Conservation (phyloP, 2,797 vertebrate genomes). For the Cossypha polioptera region DNA sequence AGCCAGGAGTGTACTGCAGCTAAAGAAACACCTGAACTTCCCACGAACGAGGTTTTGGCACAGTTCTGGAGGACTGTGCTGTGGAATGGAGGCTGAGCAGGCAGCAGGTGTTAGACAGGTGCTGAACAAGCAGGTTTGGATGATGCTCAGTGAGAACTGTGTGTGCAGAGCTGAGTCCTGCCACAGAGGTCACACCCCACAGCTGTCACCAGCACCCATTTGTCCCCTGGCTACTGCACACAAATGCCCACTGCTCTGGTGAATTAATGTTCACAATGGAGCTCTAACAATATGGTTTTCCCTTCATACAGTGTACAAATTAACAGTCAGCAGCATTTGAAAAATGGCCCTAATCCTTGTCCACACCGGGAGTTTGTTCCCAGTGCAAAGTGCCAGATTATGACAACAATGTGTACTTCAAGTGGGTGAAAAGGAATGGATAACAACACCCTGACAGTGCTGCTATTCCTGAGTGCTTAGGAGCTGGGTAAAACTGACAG, state of each 20-base stretch:
- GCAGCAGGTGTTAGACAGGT: not conserved
- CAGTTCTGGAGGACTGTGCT: not conserved
- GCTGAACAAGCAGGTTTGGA: not conserved
- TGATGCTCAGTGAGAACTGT: not conserved
- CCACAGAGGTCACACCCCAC: rapidly evolving
- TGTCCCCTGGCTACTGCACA: not conserved
- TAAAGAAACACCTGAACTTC: not conserved
- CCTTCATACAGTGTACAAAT: constrained; percentile 35
- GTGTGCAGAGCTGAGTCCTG: rapidly evolving
- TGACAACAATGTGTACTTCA: constrained; percentile 54
- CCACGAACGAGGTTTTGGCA: not conserved
- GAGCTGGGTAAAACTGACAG: constrained; percentile 23
- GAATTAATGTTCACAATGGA: not conserved
- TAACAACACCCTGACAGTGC: constrained; percentile 40
- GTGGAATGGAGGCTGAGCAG: not conserved
- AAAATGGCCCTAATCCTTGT: constrained; percentile 25
- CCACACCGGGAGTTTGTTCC: constrained; percentile 26
- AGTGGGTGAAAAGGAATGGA: constrained; percentile 42
- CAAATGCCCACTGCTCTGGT: not conserved
- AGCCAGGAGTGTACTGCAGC: not conserved
- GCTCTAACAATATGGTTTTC: not conserved
- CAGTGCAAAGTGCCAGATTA: constrained; percentile 45
- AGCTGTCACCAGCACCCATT: not conserved
- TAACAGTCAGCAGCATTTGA: constrained; percentile 39
- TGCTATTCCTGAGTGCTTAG: constrained; percentile 19